Evolutionary conservation across 2,797 vertebrate species (phyloP), one percentile per base, ranked within the genome.

Genomic region (Eutrigla gurnardus): DNA sequence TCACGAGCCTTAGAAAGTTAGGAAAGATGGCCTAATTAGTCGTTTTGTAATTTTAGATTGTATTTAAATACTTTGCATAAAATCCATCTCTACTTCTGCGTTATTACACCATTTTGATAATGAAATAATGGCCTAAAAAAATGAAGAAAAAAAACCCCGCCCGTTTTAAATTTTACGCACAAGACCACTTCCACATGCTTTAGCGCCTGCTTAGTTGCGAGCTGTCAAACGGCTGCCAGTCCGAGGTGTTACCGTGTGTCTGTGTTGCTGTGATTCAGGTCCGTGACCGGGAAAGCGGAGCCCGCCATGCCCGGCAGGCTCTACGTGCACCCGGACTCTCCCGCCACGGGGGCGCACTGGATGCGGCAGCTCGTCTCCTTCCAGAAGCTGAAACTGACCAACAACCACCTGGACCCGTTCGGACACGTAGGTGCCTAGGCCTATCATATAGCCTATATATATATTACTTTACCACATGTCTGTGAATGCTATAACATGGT

Each of bases 331-430:
- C 98, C 98, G 0, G 98, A 99, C 92, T 99, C 98, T 3, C 98
- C 98, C 0, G 97, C 98, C 74, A 98, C 98, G 0, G 98, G 98
- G 7, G 95, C 97, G 0, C 98, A 99, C 91, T 99, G 98, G 98
- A 99, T 98, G 97, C 86, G 98, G 80, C 98, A 99, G 86, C 92
- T 99, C 65, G 97, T 99, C 72, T 99, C 98, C 40, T 99, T 99
- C 91, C 98, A 99, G 94, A 99, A 99, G 90, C 93, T 99, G 61
- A 99, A 99, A 82, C 94, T 99, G 86, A 99, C 98, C 71, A 99
- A 99, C 95, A 99, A 99, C 91, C 98, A 99, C 91, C 94, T 99
- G 93, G 98, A 99, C 88, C 98, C 98, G 57, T 99, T 99, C 35
- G 98, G 98, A 91, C 98, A 99, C 50, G 98, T 99, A 96, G 97